These are phyloP conservation scores for Microctenopoma stevenorrisi DNA, from an alignment of 2,797 vertebrate species.

Conservation along the genomic window DNA sequence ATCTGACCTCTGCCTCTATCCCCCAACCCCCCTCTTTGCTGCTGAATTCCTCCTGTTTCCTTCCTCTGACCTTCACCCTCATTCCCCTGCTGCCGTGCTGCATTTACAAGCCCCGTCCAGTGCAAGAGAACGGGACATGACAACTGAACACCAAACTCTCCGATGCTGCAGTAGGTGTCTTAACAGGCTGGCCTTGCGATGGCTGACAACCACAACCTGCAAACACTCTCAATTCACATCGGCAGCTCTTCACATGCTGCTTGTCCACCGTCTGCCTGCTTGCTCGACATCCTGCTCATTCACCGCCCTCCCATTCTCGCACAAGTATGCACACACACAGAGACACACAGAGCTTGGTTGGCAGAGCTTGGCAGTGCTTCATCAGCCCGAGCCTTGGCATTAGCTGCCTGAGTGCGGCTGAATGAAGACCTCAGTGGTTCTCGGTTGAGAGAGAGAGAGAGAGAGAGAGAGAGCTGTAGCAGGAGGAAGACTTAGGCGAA, in stretches of 20 bases:
- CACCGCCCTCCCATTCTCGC: constrained; percentile 42
- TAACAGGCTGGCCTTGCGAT: neutral
- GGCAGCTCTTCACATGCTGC: constrained; percentile 52
- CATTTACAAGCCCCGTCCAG: constrained; percentile 10
- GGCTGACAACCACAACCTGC: constrained; percentile 12
- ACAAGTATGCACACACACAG: constrained; percentile 12
- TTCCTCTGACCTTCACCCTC: constrained; percentile 35
- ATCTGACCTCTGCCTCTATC: constrained; percentile 34
- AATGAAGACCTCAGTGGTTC: constrained; percentile 63
- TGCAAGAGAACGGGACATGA: constrained; percentile 15
- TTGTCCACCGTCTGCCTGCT: constrained; percentile 48
- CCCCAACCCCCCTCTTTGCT: constrained; percentile 1
- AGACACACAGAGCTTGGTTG: constrained; percentile 29
- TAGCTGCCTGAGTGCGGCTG: constrained; percentile 57
- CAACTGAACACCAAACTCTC: constrained; percentile 30
- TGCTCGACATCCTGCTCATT: constrained; percentile 50
- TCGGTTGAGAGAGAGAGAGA: constrained; percentile 33
- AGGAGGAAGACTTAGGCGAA: neutral
- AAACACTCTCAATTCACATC: constrained; percentile 31
- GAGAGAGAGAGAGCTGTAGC: constrained; percentile 1
- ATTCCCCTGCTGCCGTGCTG: constrained; percentile 8
- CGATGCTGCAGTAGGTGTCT: constrained; percentile 31
- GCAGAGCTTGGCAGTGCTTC: constrained; percentile 54
- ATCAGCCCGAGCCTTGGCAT: constrained; percentile 64
- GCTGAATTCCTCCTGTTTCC: constrained; percentile 17